A percentile compares a stretch with the other conserved stretches of the same genome.
Conservation (phyloP, 2,113 vertebrate genomes). For the Jacana jacana region DNA sequence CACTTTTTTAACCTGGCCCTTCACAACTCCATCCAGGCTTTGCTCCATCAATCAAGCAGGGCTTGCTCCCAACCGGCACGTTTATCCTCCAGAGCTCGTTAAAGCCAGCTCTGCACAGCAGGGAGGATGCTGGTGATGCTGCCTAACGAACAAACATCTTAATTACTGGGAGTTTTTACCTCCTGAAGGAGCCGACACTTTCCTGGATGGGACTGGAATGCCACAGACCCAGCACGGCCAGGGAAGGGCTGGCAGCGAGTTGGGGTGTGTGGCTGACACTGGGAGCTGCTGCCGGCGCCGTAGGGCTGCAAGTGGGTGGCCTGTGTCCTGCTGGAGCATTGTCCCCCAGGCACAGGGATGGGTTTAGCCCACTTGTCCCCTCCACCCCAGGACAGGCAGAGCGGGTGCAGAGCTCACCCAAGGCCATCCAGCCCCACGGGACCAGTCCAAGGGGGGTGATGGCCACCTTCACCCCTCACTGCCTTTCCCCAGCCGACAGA, state of each 20-base stretch:
- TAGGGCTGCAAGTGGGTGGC: fast-evolving
- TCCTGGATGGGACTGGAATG: neutral
- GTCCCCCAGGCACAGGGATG: neutral
- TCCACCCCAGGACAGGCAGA: neutral
- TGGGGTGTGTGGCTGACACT: neutral
- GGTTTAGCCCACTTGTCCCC: neutral
- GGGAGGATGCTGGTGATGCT: neutral
- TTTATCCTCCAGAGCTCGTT: neutral
- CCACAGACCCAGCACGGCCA: too few relatives aligned
- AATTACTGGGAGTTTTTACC: neutral
- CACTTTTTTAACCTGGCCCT: neutral
- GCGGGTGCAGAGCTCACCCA: neutral
- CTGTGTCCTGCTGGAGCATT: neutral
- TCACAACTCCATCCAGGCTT: neutral
- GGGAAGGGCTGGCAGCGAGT: neutral
- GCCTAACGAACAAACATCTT: neutral
- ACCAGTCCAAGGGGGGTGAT: fast-evolving
- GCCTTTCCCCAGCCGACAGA: neutral
- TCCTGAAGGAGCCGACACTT: neutral
- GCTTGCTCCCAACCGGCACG: fast-evolving
- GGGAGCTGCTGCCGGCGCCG: neutral
- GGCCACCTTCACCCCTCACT: neutral
- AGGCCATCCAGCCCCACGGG: fast-evolving
- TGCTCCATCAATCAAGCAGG: neutral
- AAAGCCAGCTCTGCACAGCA: neutral